These are phyloP conservation scores for Toxostoma redivivum DNA, from an alignment of 2,113 vertebrate species.

Conservation along the genomic window DNA sequence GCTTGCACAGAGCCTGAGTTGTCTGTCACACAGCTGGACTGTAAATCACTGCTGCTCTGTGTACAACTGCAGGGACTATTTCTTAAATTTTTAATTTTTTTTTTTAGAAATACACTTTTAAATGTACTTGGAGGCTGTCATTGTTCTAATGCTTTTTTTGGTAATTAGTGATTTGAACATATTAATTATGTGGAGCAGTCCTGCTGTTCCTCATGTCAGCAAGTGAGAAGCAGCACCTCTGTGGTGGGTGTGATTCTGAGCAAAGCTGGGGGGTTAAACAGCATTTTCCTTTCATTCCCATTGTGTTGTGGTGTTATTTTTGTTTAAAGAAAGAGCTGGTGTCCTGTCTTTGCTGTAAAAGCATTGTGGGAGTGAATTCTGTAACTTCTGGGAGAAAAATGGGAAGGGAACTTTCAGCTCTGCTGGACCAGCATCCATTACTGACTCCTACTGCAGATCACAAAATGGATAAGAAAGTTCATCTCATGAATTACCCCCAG, in stretches of 20 bases:
- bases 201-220: background rate
- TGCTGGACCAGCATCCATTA: background rate
- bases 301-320: background rate
- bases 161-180: background rate
- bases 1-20: background rate
- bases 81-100: background rate
- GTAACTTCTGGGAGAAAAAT: background rate
- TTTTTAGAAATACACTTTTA: background rate
- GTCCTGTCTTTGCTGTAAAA: background rate
- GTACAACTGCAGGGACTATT: background rate
- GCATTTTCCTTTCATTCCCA: background rate
- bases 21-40: slow-evolving; percentile 19
- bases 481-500: background rate
- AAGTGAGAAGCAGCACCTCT: background rate
- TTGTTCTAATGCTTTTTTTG: background rate
- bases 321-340: background rate
- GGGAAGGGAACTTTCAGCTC: background rate
- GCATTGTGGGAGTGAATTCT: background rate
- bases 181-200: background rate
- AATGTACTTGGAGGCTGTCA: background rate
- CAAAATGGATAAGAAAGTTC: background rate
- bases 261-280: background rate
- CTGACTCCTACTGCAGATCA: background rate
- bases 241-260: background rate
- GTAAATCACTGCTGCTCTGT: background rate